phyloP scores from a whole-genome alignment of 2,113 vertebrate species.

The Leptocoma aspasia region DNA sequence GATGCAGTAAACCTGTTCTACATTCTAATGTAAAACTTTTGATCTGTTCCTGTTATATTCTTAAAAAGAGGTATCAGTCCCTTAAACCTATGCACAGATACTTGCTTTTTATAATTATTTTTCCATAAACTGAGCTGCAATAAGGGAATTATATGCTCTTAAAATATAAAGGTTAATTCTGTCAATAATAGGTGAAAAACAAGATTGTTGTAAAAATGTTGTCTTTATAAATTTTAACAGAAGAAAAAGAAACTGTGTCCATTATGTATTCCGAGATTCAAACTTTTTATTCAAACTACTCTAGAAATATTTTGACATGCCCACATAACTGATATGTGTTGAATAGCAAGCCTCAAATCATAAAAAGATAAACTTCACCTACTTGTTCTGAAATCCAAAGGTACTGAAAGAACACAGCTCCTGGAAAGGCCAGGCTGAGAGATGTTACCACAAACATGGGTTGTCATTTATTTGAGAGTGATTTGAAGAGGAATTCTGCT shows the following conservation, averaged over 20 bases:
- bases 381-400: background rate
- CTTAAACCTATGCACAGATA: background rate
- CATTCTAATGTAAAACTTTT: background rate
- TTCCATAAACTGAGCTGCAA: background rate
- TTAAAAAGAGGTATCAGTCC: background rate
- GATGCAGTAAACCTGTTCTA: background rate
- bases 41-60: background rate
- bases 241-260: background rate
- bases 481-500: background rate
- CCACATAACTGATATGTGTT: background rate
- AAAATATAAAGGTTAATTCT: background rate
- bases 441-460: fast-evolving
- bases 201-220: background rate
- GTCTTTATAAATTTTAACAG: background rate
- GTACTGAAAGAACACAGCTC: background rate
- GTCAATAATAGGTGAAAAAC: background rate
- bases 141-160: background rate
- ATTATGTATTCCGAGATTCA: background rate
- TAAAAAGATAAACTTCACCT: background rate
- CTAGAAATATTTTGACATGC: background rate
- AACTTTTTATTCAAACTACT: background rate
- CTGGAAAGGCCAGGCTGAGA: background rate
- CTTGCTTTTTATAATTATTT: background rate
- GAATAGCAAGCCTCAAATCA: background rate
- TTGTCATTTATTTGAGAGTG: background rate